phyloP scores from a whole-genome alignment of 1,140 invertebrate species.

The Drosophila persimilis region DNA sequence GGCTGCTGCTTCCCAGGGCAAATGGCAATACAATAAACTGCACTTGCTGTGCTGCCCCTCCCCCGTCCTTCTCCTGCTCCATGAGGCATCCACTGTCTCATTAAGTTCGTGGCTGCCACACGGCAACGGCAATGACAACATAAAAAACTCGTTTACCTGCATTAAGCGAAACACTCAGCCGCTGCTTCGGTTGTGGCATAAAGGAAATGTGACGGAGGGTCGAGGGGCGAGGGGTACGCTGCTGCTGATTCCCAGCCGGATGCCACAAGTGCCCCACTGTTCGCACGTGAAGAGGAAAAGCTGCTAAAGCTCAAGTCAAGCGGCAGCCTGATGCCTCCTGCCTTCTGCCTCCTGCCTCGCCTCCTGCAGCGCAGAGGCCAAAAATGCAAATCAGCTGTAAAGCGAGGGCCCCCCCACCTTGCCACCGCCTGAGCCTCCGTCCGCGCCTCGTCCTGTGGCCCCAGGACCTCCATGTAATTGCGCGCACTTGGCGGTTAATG shows the following conservation, averaged over 20 bases:
- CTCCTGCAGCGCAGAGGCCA: conserved; percentile 61
- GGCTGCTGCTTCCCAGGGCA: neutral
- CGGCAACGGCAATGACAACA: conserved; percentile 42
- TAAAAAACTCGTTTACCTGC: conserved; percentile 80
- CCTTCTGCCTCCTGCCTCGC: neutral
- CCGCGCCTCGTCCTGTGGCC: neutral
- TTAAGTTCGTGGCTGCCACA: conserved; percentile 53
- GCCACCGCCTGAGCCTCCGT: neutral
- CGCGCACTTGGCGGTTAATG: conserved; percentile 76
- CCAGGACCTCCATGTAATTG: conserved; percentile 60
- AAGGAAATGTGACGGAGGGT: conserved; percentile 72
- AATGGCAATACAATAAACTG: conserved; percentile 73
- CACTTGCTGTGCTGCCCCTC: conserved; percentile 47
- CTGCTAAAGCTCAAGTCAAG: conserved; percentile 43
- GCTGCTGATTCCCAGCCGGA: conserved; percentile 46
- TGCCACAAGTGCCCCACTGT: conserved; percentile 73
- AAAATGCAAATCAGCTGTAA: conserved; percentile 77
- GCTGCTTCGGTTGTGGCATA: conserved; percentile 72
- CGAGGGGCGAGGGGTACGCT: neutral
- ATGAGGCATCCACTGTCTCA: conserved; percentile 54
- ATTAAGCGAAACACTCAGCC: conserved; percentile 78
- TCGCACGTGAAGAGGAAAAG: conserved; percentile 56
- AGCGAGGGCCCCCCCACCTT: conserved; percentile 26
- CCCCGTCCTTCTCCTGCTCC: conserved; percentile 12
- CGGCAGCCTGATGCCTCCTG: conserved; percentile 13